Evolutionary conservation across 1,140 invertebrate genomes (phyloP).

Genomic region (Lordiphosa stackelbergi): DNA sequence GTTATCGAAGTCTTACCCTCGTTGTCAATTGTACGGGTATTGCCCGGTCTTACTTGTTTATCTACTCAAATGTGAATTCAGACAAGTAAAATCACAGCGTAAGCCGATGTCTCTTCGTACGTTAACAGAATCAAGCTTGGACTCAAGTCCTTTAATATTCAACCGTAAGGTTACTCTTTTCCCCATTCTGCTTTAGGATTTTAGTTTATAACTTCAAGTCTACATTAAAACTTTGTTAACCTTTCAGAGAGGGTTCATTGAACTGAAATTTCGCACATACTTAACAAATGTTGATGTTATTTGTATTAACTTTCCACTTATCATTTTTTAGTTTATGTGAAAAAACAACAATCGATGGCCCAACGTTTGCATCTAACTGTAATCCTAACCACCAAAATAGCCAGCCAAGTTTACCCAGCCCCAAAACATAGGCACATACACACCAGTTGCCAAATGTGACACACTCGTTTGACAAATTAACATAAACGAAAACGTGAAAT

Average conservation of each 20-base stretch:
- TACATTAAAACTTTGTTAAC: slow-evolving; percentile 1
- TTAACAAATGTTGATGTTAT: slow-evolving; percentile 7
- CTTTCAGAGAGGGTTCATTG: slow-evolving; percentile 18
- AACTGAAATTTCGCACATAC: slow-evolving; percentile 19
- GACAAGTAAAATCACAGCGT: too few relatives aligned
- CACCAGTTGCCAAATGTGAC: slow-evolving; percentile 44
- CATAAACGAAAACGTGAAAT: slow-evolving; percentile 40
- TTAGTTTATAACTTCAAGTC: not conserved
- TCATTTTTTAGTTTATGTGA: slow-evolving; percentile 24
- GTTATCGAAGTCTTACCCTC: too few relatives aligned
- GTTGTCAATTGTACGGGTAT: too few relatives aligned
- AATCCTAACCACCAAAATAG: not conserved
- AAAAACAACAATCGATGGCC: slow-evolving; percentile 27
- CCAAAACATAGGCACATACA: not conserved
- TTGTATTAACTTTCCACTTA: not conserved
- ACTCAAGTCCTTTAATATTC: too few relatives aligned
- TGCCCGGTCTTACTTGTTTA: too few relatives aligned
- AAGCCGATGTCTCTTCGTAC: too few relatives aligned
- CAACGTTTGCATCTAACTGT: slow-evolving; percentile 19
- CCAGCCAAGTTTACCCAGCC: slow-evolving; percentile 20
- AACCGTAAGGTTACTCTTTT: too few relatives aligned
- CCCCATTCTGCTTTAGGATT: not conserved
- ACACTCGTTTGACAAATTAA: slow-evolving; percentile 48
- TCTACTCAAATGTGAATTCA: too few relatives aligned
- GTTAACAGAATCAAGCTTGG: too few relatives aligned